phyloP scores from a whole-genome alignment of 2,797 vertebrate species.

The Ara ararauna region DNA sequence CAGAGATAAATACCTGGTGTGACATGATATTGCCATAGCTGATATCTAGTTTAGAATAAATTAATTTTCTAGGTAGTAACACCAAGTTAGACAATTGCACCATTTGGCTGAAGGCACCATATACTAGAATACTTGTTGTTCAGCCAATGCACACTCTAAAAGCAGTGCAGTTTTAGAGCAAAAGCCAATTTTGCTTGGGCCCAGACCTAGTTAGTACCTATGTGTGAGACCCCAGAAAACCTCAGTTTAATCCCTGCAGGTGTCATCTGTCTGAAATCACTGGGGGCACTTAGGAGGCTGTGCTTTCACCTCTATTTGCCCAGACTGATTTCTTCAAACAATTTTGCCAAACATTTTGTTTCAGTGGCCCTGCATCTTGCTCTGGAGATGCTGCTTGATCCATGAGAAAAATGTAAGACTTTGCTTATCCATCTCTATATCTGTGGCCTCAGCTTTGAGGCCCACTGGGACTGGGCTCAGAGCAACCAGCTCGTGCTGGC shows the following conservation, averaged over 20 bases:
- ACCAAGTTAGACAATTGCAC: no score
- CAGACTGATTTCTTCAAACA: not conserved
- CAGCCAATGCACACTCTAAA: accelerated
- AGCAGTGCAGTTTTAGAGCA: accelerated
- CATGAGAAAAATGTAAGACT: not conserved
- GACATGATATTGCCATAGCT: not conserved
- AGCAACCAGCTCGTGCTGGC: accelerated
- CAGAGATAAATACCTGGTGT: not conserved
- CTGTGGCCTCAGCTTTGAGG: not conserved
- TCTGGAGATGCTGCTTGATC: not conserved
- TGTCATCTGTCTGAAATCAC: not conserved
- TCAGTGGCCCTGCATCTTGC: not conserved
- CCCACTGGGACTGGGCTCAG: not conserved
- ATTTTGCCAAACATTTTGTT: not conserved
- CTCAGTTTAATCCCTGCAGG: not conserved
- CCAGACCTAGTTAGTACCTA: not conserved
- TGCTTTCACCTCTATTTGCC: not conserved
- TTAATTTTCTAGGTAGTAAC: not conserved
- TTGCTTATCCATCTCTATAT: not conserved
- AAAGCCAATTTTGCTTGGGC: not conserved
- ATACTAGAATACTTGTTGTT: not conserved
- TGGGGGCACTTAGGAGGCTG: not conserved
- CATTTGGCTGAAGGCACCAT: no score
- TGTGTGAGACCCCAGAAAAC: not conserved
- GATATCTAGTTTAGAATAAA: not conserved